These are phyloP conservation scores for Speoplatyrhinus poulsoni DNA, from an alignment of 2,113 vertebrate genomes.

Conservation along the genomic window DNA sequence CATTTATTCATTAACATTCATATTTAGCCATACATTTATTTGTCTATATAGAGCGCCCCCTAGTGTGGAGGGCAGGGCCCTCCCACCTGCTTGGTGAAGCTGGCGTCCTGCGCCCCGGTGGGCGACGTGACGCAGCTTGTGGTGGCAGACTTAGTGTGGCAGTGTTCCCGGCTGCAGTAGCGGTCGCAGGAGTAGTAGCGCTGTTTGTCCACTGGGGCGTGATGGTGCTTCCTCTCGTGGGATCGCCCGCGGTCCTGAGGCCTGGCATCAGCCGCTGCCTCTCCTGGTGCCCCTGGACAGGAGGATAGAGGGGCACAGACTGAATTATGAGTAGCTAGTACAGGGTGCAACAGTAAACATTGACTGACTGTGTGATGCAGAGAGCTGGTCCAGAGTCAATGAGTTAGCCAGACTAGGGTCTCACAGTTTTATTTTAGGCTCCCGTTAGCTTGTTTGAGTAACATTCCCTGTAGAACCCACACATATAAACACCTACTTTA, in stretches of 20 bases:
- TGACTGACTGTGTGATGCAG: too few relatives aligned
- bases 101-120: slow-evolving; percentile 77
- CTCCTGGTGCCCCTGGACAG: slow-evolving; percentile 46
- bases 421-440: too few relatives aligned
- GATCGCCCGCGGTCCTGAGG: slow-evolving; percentile 87
- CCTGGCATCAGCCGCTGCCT: slow-evolving; percentile 55
- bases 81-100: slow-evolving; percentile 87
- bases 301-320: not conserved
- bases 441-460: too few relatives aligned
- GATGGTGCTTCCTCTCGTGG: slow-evolving; percentile 90
- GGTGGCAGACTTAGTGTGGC: slow-evolving; percentile 80
- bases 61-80: not conserved
- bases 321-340: too few relatives aligned
- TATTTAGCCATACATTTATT: not conserved
- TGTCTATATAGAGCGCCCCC: not conserved
- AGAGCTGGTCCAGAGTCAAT: too few relatives aligned
- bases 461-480: too few relatives aligned
- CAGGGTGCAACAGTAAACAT: too few relatives aligned
- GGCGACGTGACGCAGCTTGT: slow-evolving; percentile 88
- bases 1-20: too few relatives aligned
- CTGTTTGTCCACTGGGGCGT: slow-evolving; percentile 89
- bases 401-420: too few relatives aligned
- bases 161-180: slow-evolving; percentile 87
- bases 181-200: slow-evolving; percentile 96
- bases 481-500: too few relatives aligned